Evolutionary conservation across 2,797 vertebrate species (phyloP).

Genomic region (Oryzias dopingdopingensis): DNA sequence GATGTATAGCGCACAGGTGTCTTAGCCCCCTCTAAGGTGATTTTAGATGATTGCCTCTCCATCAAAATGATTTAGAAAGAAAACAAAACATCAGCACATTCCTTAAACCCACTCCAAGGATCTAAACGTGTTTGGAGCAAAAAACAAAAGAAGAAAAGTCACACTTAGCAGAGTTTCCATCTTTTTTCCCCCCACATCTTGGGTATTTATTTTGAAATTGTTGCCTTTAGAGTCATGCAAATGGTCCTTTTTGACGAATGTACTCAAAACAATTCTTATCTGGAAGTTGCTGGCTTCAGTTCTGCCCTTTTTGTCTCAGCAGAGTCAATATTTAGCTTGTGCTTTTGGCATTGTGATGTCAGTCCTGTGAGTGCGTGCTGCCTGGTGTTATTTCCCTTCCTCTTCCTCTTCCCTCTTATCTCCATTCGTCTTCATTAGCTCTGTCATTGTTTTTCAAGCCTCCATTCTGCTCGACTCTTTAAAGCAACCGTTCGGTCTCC

Average conservation of each 20-base stretch:
- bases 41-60: constrained; percentile 41
- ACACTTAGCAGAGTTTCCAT: background rate
- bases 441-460: constrained; percentile 35
- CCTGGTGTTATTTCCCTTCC: constrained; percentile 22
- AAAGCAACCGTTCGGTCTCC: constrained; percentile 44
- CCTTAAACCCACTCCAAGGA: constrained; percentile 10
- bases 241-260: constrained; percentile 15
- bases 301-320: constrained; percentile 27
- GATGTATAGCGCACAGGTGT: constrained; percentile 22
- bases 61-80: constrained; percentile 35
- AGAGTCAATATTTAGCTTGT: constrained; percentile 54
- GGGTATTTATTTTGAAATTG: constrained; percentile 8
- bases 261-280: constrained; percentile 25
- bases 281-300: constrained; percentile 21
- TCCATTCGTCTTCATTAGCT: constrained; percentile 55
- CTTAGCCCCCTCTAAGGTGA: constrained; percentile 37
- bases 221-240: constrained; percentile 9
- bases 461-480: constrained; percentile 27
- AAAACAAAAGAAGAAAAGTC: constrained; percentile 6
- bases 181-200: background rate
- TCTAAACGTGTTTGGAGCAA: constrained; percentile 2
- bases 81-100: constrained; percentile 51
- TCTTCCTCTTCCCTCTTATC: constrained; percentile 33
- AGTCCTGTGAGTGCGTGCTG: constrained; percentile 31
- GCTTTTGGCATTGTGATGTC: constrained; percentile 19